Evolutionary conservation across 2,797 vertebrate species (phyloP), one percentile per base, ranked within the genome.

Genomic region (Crocodylus rhombifer): DNA sequence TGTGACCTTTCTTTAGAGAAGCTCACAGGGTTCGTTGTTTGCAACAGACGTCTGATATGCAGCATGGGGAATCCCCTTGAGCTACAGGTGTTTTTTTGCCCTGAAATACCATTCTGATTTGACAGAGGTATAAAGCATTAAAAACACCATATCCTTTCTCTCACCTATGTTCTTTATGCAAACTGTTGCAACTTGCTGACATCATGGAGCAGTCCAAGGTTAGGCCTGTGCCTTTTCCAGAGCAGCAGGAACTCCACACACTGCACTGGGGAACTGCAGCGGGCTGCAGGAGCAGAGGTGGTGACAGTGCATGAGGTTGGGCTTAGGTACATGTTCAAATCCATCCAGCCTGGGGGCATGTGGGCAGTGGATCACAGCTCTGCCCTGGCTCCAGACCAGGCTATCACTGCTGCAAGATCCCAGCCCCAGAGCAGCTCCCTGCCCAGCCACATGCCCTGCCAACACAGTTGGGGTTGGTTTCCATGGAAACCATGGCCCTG

Each of bases 141-240:
- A 92, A 78, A 93, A 56, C 86, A 91, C 28, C 7, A 84, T 89
- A 90, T 92, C 18, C 21, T 15, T 89, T 91, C 83, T 77, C 42
- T 33, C 21, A 62, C 14, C 82, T 80, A 23, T 0, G 0, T 60
- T 15, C 28, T 9, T 28, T 57, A n/a, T 84, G 73, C 88, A 92
- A 88, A 86, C n/a, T 61, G 65, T 28, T 20, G 33, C 21, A 25
- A 25, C 12, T 23, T 42, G 33, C 23, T 28, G 28, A 36, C 33
- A 69, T 36, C 33, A 36, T 26, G n/a, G 64, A 67, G 18, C 67
- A 25, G 14, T 42, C 33, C 13, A 42, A 42, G 67, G 13, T 36
- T 14, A 36, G 33, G 33, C 15, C 42, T 42, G 4, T 36, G 36
- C 12, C 42, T 1, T 71, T 71, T 20, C 33, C 33, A 23, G 12